These are phyloP conservation scores for Ips typographus DNA, from an alignment of 1,140 invertebrate species.

Conservation along the genomic window DNA sequence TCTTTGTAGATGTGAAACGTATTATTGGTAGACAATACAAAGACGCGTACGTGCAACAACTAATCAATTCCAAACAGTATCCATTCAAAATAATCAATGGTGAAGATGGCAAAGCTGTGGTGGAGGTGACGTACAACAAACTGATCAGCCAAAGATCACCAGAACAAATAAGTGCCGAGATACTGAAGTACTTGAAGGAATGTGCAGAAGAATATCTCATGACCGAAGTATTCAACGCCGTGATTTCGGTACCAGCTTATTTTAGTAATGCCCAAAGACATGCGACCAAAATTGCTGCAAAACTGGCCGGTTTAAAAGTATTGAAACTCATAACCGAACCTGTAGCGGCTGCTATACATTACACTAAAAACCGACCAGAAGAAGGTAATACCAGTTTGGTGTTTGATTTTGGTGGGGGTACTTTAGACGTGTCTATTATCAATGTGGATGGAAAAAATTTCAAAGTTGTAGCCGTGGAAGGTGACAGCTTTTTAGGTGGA, in stretches of 20 bases:
- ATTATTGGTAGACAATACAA: slow-evolving; percentile 32
- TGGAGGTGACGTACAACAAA: not conserved
- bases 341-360: slow-evolving; percentile 64
- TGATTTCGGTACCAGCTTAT: slow-evolving; percentile 25
- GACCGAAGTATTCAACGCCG: slow-evolving; percentile 9
- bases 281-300: slow-evolving; percentile 18
- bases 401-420: slow-evolving; percentile 73
- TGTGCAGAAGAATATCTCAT: slow-evolving; percentile 4
- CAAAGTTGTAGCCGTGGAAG: slow-evolving; percentile 74
- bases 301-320: slow-evolving; percentile 58
- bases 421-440: slow-evolving; percentile 75
- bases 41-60: slow-evolving; percentile 25
- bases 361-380: slow-evolving; percentile 48
- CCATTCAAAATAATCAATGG: slow-evolving; percentile 15
- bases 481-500: slow-evolving; percentile 63
- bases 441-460: slow-evolving; percentile 72
- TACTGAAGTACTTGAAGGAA: slow-evolving; percentile 12
- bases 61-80: slow-evolving; percentile 6
- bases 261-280: slow-evolving; percentile 27
- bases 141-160: slow-evolving; percentile 11
- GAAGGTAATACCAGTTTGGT: slow-evolving; percentile 52
- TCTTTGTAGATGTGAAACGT: slow-evolving; percentile 19
- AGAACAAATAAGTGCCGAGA: slow-evolving; percentile 18
- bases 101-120: slow-evolving; percentile 15
- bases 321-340: slow-evolving; percentile 54